Conservation (phyloP, 2,888 invertebrate genomes). For the Macaria notata region DNA sequence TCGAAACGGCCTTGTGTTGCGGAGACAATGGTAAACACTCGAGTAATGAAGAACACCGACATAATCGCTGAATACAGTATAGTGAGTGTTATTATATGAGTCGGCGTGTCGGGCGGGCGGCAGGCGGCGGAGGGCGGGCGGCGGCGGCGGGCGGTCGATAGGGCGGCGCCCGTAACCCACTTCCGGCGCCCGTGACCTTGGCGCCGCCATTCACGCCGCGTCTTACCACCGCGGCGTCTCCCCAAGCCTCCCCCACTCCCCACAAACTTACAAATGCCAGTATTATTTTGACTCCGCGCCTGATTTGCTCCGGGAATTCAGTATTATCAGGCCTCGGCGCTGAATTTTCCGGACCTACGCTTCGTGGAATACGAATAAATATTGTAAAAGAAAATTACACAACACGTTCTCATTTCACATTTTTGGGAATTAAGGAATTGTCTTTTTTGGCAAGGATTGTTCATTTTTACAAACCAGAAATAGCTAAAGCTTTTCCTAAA, state of each 20-base stretch:
- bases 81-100: constrained; percentile 28
- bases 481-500: too few species aligned
- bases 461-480: too few species aligned
- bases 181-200: constrained; percentile 81
- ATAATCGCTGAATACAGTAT: constrained; percentile 7
- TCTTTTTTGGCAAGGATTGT: too few species aligned
- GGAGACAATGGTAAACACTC: constrained; percentile 18
- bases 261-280: constrained; percentile 55
- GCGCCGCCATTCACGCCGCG: constrained; percentile 76
- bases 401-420: too few species aligned
- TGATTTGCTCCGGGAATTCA: constrained; percentile 42
- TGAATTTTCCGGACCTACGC: constrained; percentile 1
- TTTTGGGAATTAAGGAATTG: too few species aligned
- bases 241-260: constrained; percentile 27
- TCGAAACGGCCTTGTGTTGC: constrained; percentile 8
- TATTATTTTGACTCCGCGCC: constrained; percentile 56
- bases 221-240: constrained; percentile 53
- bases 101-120: constrained; percentile 26
- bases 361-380: neutral
- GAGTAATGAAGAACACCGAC: constrained; percentile 17
- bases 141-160: constrained; percentile 65
- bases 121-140: constrained; percentile 17
- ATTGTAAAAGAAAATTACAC: neutral
- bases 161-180: constrained; percentile 80
- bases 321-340: constrained; percentile 42